Evolutionary conservation across 2,888 invertebrate species (phyloP), one percentile per base, ranked within the genome.

Genomic region (Loripinus fragilis): DNA sequence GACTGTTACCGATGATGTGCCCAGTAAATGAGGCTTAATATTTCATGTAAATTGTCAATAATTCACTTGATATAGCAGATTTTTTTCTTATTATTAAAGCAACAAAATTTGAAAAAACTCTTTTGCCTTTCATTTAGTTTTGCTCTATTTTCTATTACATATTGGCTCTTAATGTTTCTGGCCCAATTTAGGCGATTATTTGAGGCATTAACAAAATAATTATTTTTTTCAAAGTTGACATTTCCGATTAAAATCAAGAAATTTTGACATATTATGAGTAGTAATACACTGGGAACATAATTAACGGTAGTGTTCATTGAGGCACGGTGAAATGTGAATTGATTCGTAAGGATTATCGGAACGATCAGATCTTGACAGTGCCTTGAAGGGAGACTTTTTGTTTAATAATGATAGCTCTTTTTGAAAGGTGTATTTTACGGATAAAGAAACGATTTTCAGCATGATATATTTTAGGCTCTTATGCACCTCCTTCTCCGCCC

Each of bases 401-500:
- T 68, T 68, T 68, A 68, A 30, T 68, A 68, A 68, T 68, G 48
- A 68, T 45, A 42, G 23, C 28, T 28, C 23, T 7, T 35, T 30
- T 68, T 68, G 10, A 45, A 42, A 45, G 30, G 68, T 45, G 30
- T 68, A 68, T 48, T 28, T 23, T 20, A 28, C 45, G 12, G 23
- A 68, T 68, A 68, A 68, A 25, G 30, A 68, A 68, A 68, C 68
- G 28, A 68, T 68, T 68, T 68, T 68, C 42, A 68, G 68, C 45
- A 7, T 68, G 68, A 68, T 25, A 68, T 33, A 23, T n/a, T 60
- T 60, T 60, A 5, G 55, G 60, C 60, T 60, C 60, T 60, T 60
- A 60, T 17, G 28, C 12, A 28, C 20, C 60, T 60, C 38, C 33
- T 60, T 33, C 60, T 60, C 60, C 60, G 60, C 60, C 60, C 60